Conservation (phyloP, 2,797 vertebrate genomes). For the Melanotaenia nigrans region DNA sequence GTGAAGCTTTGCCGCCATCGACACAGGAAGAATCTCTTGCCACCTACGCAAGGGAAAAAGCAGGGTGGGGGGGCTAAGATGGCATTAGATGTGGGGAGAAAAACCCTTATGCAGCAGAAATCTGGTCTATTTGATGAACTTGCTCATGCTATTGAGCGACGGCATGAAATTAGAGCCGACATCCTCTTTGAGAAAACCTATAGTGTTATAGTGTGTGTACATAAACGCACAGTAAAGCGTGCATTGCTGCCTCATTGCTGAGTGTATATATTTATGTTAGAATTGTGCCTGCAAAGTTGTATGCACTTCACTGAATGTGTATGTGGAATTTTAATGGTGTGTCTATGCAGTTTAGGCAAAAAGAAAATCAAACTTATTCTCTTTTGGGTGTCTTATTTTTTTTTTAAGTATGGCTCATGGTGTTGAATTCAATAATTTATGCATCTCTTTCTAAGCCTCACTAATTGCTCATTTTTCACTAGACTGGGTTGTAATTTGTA, state of each 20-base stretch:
- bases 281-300: background rate
- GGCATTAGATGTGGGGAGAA: background rate
- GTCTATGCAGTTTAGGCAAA: no score
- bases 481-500: no score
- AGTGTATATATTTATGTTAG: background rate
- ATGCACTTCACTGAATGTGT: background rate
- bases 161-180: no score
- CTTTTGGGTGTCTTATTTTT: no score
- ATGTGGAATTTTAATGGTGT: no score
- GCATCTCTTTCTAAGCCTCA: background rate
- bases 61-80: slow-evolving; percentile 18
- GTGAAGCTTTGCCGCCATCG: background rate
- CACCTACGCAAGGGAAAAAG: slow-evolving; percentile 23
- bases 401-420: no score
- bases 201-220: background rate
- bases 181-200: no score
- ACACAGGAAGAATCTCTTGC: slow-evolving; percentile 26
- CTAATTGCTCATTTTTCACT: background rate
- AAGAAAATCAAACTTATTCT: background rate
- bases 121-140: slow-evolving; percentile 9
- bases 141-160: background rate
- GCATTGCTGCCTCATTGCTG: background rate
- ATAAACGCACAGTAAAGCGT: background rate
- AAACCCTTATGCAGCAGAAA: slow-evolving; percentile 21
- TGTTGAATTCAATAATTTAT: no score